Base-by-base conservation (phyloP, 2,797 vertebrate genomes). In the Paramormyrops hopkinsi region DNA sequence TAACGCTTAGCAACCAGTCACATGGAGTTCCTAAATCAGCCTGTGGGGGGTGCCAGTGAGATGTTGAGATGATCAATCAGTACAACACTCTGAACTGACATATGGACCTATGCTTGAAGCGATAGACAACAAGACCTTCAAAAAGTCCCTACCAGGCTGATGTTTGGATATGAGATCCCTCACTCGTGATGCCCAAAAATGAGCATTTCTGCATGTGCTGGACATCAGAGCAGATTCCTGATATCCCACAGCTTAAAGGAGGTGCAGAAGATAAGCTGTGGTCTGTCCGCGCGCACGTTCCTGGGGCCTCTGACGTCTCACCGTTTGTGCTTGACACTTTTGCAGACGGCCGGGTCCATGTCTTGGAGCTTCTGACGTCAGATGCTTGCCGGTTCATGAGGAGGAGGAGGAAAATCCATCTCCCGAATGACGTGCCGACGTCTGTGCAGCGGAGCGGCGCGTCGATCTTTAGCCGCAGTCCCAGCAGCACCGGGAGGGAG, bases 381-480 rank as follows among this genome's bases (percentile, higher is more conserved):
- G 91, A 69, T 92, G 93, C 92, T 92, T 91, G 92, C 95, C 93
- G 93, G 92, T 73, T 33, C 19, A 8, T 3, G n/a, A n/a, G n/a
- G 19, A 85, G 73, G 73, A 12, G 73, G 91, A 90, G 69, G 89
- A 94, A 95, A 95, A 95, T 96, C 94, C 93, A 95, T 94, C 95
- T 95, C 94, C 95, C 95, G 93, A 94, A 90, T 90, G 92, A 91
- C 92, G 92, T 93, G 93, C 92, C 92, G 93, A 92, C 95, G 93
- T 94, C 95, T 94, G 93, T 92, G 92, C 92, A 88, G 94, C 94
- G 51, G 92, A 93, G 17, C 93, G 93, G 93, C 11, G 4, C 92
- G 93, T 93, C 94, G 94, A 95, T 95, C 93, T 94, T 95, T 95
- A 95, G 93, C 92, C 89, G 91, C 65, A 46, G 14, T 0, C 73